A percentile compares a stretch with the other conserved stretches of the same genome.
Conservation (phyloP, 2,797 vertebrate genomes). For the Oophaga sylvatica region DNA sequence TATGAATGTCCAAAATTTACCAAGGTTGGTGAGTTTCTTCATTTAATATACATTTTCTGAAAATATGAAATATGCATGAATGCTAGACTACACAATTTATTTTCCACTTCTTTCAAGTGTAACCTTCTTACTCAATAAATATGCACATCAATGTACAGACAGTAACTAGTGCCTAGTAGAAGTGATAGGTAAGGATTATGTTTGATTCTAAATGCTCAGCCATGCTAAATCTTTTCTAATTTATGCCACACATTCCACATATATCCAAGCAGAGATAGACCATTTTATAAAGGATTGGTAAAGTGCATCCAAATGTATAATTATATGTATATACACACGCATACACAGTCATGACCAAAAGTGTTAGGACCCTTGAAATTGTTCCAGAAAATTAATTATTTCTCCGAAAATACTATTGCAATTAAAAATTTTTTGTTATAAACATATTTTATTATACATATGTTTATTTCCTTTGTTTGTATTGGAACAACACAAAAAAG, state of each 20-base stretch:
- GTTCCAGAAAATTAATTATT: too few species aligned
- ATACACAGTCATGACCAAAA: too few species aligned
- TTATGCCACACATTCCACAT: neutral
- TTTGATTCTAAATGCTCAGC: neutral
- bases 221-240: neutral
- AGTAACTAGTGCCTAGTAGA: neutral
- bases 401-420: too few species aligned
- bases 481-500: too few species aligned
- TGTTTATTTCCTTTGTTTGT: too few species aligned
- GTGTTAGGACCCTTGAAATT: too few species aligned
- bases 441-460: too few species aligned
- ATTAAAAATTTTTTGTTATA: too few species aligned
- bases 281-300: neutral
- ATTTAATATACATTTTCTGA: conserved; percentile 7
- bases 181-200: neutral
- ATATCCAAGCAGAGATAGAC: neutral
- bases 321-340: too few species aligned
- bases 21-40: conserved; percentile 14
- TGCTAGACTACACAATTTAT: conserved; percentile 15
- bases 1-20: conserved; percentile 20
- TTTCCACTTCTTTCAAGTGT: conserved; percentile 24
- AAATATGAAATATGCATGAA: conserved; percentile 33
- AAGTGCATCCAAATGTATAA: too few species aligned
- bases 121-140: conserved; percentile 14
- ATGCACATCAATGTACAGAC: neutral